Conservation (phyloP, 2,888 invertebrate genomes). For the Deilephila elpenor region DNA sequence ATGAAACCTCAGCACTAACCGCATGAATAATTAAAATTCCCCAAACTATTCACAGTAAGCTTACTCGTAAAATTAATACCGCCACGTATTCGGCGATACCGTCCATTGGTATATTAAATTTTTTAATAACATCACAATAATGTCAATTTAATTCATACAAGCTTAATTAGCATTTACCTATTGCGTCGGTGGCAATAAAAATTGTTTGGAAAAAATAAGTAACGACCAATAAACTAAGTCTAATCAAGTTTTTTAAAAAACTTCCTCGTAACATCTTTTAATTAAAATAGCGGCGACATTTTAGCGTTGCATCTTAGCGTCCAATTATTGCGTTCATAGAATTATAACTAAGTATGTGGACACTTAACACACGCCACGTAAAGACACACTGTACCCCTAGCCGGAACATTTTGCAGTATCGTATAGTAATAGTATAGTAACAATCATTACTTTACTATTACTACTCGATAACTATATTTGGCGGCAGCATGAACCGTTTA, state of each 20-base stretch:
- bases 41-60: slow-evolving; percentile 1
- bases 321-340: slow-evolving; percentile 50
- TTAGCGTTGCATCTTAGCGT: slow-evolving; percentile 45
- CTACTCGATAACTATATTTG: no score
- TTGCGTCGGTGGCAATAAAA: slow-evolving; percentile 47
- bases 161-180: slow-evolving; percentile 48
- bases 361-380: not conserved
- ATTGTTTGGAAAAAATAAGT: slow-evolving; percentile 43
- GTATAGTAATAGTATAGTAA: no score
- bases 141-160: slow-evolving; percentile 52
- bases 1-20: not conserved
- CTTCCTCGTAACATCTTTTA: slow-evolving; percentile 38
- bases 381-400: not conserved
- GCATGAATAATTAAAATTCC: slow-evolving; percentile 14
- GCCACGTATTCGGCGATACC: slow-evolving; percentile 14
- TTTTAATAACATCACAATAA: slow-evolving; percentile 30
- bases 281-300: slow-evolving; percentile 35
- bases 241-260: slow-evolving; percentile 42
- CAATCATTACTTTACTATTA: no score
- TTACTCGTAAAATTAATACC: slow-evolving; percentile 6
- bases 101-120: slow-evolving; percentile 27
- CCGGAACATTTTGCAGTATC: no score
- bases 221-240: slow-evolving; percentile 42
- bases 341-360: slow-evolving; percentile 11
- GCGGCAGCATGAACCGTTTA: no score